phyloP scores from a whole-genome alignment of 2,888 invertebrate genomes.

The Saturnia pavonia region DNA sequence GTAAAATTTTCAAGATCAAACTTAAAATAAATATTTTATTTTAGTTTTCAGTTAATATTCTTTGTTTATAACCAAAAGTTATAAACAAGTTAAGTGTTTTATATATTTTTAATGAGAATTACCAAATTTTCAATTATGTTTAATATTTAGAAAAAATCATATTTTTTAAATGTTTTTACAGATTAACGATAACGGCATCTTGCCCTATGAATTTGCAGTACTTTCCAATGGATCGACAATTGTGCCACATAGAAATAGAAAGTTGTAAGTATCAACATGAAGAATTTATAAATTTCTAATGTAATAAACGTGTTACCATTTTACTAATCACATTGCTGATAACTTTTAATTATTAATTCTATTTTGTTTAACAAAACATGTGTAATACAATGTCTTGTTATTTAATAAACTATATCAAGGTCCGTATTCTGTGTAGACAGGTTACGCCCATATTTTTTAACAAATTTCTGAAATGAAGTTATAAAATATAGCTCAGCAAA shows the following conservation, averaged over 20 bases:
- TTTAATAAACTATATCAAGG: not conserved
- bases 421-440: constrained; percentile 15
- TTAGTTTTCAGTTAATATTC: too few relatives aligned
- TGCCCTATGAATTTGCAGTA: constrained; percentile 98
- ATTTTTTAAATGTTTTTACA: constrained; percentile 68
- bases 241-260: constrained; percentile 97
- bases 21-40: too few relatives aligned
- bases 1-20: too few relatives aligned
- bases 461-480: not conserved
- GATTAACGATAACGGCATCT: constrained; percentile 96
- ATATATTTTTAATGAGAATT: too few relatives aligned
- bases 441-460: not conserved
- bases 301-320: constrained; percentile 26
- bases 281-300: constrained; percentile 28
- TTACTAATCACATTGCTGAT: constrained; percentile 20
- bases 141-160: not conserved
- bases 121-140: too few relatives aligned
- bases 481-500: not conserved
- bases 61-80: too few relatives aligned
- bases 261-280: constrained; percentile 93
- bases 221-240: constrained; percentile 97
- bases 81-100: too few relatives aligned
- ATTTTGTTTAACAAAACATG: not conserved
- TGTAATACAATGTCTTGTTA: not conserved
- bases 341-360: constrained; percentile 26